Evolutionary conservation across 1,140 invertebrate genomes (phyloP).

Genomic region (Nephila pilipes): DNA sequence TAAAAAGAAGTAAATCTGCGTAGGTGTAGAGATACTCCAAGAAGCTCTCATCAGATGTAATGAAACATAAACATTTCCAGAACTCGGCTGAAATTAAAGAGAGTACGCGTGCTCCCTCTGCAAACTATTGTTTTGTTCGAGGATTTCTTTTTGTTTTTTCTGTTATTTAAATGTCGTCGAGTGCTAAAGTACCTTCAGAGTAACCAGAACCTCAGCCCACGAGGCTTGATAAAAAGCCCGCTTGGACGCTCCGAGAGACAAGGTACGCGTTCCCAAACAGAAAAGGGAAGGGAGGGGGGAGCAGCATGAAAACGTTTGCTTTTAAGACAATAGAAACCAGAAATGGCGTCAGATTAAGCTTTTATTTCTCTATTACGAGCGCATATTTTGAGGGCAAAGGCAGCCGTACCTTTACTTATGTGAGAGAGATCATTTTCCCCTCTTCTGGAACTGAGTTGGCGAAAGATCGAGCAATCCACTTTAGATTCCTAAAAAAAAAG

Average conservation of each 20-base stretch:
- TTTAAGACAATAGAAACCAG: slow-evolving; percentile 55
- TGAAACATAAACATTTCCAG: slow-evolving; percentile 44
- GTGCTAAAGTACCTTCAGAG: neutral
- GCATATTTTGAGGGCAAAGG: slow-evolving; percentile 35
- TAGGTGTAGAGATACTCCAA: neutral
- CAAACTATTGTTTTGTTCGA: slow-evolving; percentile 38
- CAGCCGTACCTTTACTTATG: slow-evolving; percentile 18
- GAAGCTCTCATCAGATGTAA: slow-evolving; percentile 13
- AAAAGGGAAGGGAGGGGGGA: neutral
- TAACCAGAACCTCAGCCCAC: neutral
- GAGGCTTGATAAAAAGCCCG: neutral
- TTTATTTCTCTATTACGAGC: slow-evolving; percentile 60
- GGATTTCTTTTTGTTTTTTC: neutral
- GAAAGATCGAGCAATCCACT: neutral
- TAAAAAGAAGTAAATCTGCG: neutral
- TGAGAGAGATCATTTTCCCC: slow-evolving; percentile 8
- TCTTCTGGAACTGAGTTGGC: neutral
- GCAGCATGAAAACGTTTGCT: slow-evolving; percentile 40
- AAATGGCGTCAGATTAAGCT: slow-evolving; percentile 53
- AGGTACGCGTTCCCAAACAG: slow-evolving; percentile 1
- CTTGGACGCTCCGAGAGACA: neutral
- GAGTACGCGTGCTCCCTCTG: neutral
- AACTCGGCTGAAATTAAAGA: slow-evolving; percentile 18
- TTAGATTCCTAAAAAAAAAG: neutral
- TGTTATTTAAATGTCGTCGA: slow-evolving; percentile 32